Conservation (phyloP, 2,797 vertebrate species). For the Hemitrygon akajei region DNA sequence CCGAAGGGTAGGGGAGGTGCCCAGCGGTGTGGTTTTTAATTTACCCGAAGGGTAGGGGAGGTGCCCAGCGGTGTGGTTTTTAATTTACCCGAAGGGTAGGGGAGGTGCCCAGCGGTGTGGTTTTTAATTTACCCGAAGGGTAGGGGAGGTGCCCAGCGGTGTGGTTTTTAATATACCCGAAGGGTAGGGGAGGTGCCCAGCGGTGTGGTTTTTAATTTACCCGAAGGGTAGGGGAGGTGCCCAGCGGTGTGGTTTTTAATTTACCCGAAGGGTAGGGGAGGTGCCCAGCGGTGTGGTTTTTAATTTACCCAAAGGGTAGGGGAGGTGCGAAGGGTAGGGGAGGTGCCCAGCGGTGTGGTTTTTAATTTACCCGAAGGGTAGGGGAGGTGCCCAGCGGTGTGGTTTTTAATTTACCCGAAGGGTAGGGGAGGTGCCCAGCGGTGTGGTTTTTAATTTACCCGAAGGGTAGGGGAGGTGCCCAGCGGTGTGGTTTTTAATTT, state of each 20-base stretch:
- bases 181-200: too few species aligned
- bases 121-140: too few species aligned
- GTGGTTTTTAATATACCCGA: too few species aligned
- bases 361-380: background rate
- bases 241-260: too few species aligned
- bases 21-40: background rate
- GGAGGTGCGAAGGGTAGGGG: too few species aligned
- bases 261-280: too few species aligned
- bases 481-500: background rate
- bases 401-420: background rate
- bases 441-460: background rate
- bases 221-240: too few species aligned
- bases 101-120: background rate
- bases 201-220: too few species aligned
- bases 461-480: background rate
- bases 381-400: background rate
- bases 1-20: background rate
- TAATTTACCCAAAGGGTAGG: too few species aligned
- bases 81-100: too few species aligned
- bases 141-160: background rate
- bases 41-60: too few species aligned
- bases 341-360: background rate
- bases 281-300: too few species aligned
- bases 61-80: background rate
- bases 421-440: background rate